phyloP scores from a whole-genome alignment of 2,113 vertebrate species.

The Chaetorhynchus papuensis region DNA sequence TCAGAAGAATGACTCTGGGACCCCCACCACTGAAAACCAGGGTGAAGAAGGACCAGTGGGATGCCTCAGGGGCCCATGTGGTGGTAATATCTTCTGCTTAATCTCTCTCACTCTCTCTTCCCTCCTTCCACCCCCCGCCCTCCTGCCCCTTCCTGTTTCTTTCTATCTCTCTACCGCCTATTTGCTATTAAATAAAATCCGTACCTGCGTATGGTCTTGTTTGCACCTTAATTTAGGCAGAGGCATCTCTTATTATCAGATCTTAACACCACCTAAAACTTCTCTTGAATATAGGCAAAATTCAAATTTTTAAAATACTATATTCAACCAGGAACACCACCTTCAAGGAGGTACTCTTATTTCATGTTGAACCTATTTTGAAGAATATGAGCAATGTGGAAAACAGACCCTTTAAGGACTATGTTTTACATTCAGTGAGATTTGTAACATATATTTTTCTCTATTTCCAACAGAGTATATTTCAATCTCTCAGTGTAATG shows the following conservation, averaged over 20 bases:
- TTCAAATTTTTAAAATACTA: neutral
- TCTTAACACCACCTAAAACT: neutral
- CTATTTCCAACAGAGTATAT: neutral
- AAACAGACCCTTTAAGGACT: neutral
- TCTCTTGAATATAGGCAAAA: neutral
- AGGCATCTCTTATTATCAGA: neutral
- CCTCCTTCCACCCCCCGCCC: accelerated
- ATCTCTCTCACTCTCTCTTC: neutral
- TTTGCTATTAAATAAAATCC: neutral
- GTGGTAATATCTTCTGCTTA: neutral
- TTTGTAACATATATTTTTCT: neutral
- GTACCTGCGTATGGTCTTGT: accelerated
- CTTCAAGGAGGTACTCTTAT: neutral
- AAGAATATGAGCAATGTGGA: neutral
- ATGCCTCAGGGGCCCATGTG: neutral
- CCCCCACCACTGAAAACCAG: neutral
- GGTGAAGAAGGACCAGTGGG: neutral
- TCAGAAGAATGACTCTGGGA: neutral
- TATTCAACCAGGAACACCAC: neutral
- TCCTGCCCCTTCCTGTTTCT: neutral
- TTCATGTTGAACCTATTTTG: neutral
- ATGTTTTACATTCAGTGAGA: neutral
- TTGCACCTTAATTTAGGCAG: neutral
- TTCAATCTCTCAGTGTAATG: neutral
- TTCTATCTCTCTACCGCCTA: neutral